A percentile compares a stretch with the other conserved stretches of the same genome.
Conservation (phyloP, 2,797 vertebrate genomes). For the Acomys russatus region DNA sequence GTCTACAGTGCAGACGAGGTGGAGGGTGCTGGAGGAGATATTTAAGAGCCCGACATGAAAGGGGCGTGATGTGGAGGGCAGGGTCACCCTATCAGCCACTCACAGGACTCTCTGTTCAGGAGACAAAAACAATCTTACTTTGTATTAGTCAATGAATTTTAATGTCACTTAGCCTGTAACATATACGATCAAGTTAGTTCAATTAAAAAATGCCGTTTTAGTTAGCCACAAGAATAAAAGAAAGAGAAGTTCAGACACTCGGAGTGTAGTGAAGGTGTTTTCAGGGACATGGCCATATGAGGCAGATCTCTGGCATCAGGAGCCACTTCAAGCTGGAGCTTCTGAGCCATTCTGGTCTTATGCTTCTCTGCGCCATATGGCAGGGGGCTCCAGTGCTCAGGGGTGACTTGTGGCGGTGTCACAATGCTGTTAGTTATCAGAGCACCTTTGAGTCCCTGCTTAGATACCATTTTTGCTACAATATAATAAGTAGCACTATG, state of each 20-base stretch:
- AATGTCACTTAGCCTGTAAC: not conserved
- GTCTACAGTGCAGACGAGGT: not conserved
- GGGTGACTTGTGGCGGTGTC: not conserved
- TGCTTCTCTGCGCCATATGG: not conserved
- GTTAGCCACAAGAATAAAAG: not conserved
- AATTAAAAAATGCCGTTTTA: not conserved
- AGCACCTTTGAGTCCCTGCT: not conserved
- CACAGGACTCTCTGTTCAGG: not conserved
- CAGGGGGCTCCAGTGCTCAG: not conserved
- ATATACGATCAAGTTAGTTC: not conserved
- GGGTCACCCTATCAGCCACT: not conserved
- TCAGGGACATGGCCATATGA: not conserved
- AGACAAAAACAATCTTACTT: not conserved
- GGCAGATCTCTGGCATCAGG: not conserved
- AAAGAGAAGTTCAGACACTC: not conserved
- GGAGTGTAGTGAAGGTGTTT: conserved; percentile 4
- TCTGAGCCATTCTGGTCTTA: not conserved
- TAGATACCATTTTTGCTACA: not conserved
- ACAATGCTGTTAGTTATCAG: not conserved
- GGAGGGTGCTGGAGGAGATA: not conserved
- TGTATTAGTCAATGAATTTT: not conserved
- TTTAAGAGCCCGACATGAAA: not conserved
- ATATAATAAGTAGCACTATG: not conserved
- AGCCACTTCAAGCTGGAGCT: not conserved
- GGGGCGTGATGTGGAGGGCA: not conserved